Evolutionary conservation across 2,888 invertebrate species (phyloP), one percentile per base, ranked within the genome.

Genomic region (Acrocera orbiculus): DNA sequence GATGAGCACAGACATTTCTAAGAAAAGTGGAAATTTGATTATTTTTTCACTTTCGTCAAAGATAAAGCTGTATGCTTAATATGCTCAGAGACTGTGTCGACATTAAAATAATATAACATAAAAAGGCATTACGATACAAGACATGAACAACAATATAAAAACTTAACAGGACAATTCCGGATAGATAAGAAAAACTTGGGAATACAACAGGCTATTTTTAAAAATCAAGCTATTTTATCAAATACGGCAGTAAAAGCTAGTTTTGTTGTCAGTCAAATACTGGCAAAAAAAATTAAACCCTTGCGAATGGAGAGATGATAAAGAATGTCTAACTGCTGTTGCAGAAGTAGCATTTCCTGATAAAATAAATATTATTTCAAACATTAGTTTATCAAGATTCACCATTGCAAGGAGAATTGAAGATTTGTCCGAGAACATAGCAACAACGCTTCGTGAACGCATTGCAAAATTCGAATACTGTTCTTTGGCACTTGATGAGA

Each of bases 381-480:
- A 14, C 15, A 11, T 27, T 14, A 27, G 27, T 27, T 27, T 11
- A 27, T 14, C 14, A 11, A 11, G 27, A 27, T 16, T 16, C 17
- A 28, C 28, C 17, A 14, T 28, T 16, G 28, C 28, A 16, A 28
- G 28, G 16, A 28, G 28, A 28, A 16, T 28, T 28, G 32, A 25
- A 25, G 32, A 32, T 16, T 16, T 32, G 26, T 24, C 32, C 32
- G 32, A 24, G 32, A 32, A 32, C 16, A 32, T 24, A 25, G 25
- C 32, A 25, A 32, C 32, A 32, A 25, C 26, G 32, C 32, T 25
- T 32, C 31, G 31, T 31, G 31, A 31, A 31, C 14, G 20, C 20
- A 22, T 31, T 22, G n/a, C n/a, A 31, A 31, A 31, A 31, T 31
- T 31, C 31, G 31, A 31, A 31, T 22, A 31, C 31, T 31, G 31